Base-by-base conservation (phyloP, 2,888 invertebrate genomes). In the Lasioglossum marginatum region DNA sequence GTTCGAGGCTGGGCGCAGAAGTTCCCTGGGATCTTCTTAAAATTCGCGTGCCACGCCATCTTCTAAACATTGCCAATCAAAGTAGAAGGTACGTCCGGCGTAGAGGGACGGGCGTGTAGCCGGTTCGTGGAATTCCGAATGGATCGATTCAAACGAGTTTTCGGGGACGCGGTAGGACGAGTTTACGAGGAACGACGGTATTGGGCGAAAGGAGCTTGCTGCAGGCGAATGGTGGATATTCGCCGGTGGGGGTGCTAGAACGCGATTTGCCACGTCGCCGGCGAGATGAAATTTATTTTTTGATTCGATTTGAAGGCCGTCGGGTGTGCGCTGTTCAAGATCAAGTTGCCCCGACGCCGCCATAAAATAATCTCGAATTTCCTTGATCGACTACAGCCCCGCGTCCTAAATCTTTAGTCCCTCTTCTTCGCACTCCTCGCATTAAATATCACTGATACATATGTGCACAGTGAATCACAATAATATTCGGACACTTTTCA, bases 91-190 rank as follows among this genome's bases (percentile, higher is more conserved):
- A 63, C 66, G 83, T 77, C 79, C 43, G 48, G 76, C 34, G 63
- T 79, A 75, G 88, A 76, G 85, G 83, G 80, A 83, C 77, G 83
- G 77, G 75, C 73, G 73, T 81, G 85, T 77, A 83, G 87, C 81
- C 82, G 86, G 87, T 89, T 90, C 90, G 87, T 83, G 83, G 89
- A 91, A 88, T 91, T 87, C 88, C 87, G 87, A 86, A 82, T 87
- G 90, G 90, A 91, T 91, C 89, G 91, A 91, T 91, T 87, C 88
- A 84, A 87, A 87, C 91, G 88, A 91, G 89, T 91, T 91, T 90
- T 91, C 87, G 87, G 88, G 84, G 84, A 88, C 85, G 90, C 78
- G 90, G 89, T 87, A 90, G 90, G 89, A 91, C 86, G 89, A 91
- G 88, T 91, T 91, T 91, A 90, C 88, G 89, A 90, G 88, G 90